Base-by-base conservation (phyloP, 2,888 invertebrate species). In the Acanthosepion pharaonis region DNA sequence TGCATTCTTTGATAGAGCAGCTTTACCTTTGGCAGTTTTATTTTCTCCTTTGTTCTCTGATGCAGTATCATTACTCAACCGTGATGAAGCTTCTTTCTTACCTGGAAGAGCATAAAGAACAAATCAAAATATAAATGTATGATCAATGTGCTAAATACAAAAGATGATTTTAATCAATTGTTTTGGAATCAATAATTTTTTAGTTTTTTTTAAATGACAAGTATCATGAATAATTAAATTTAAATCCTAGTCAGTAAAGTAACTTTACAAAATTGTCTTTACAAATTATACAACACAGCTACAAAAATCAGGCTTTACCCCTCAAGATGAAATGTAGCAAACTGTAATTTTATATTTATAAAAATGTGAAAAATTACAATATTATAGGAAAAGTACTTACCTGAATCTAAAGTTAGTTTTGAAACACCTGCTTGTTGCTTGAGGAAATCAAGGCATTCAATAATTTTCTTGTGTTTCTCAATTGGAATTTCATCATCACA, bases 401-500 rank as follows among this genome's bases (percentile, higher is more conserved):
- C 95, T 49, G 93, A 25, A 93, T 93, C 93, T 49, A 93, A 93
- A 93, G 49, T 9, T 78, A 78, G n/a, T 78, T 78, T 78, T 53
- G 93, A 93, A 93, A 93, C 53, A 25, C 93, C 96, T 48, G 96
- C 96, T 94, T 96, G 95, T 91, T 96, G 96, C 91, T 96, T 96
- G 5, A 97, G 94, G 91, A 98, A 98, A 96, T 98, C 98, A 94
- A 98, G 98, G 97, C 98, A 98, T 96, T 98, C 98, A 93, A 98
- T 98, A 1, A 99, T 98, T 96, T 98, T 96, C 95, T 96, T 96
- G 95, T 96, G 96, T n/a, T 95, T 95, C 23, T 96, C 96, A 28
- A 96, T 94, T 2, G 95, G 95, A 9, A 97, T 95, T 94, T 97
- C 96, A 95, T 97, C 96, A 96, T 97, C 97, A 96, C 97, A 97